These are phyloP conservation scores for Sebastes cheni DNA, from an alignment of 2,797 vertebrate genomes.

Conservation along the genomic window DNA sequence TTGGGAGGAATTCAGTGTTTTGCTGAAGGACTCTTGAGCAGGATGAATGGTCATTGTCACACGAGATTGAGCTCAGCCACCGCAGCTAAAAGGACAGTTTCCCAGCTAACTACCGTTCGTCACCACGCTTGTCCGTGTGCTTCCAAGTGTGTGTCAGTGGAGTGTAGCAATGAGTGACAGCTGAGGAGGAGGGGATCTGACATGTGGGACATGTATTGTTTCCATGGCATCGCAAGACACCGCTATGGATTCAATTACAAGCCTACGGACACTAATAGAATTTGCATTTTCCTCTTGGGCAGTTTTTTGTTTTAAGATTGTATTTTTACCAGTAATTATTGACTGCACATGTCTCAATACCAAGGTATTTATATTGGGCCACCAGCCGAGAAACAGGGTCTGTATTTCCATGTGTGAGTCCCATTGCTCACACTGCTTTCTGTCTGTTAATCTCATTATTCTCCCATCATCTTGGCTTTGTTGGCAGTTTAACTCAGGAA, in stretches of 20 bases:
- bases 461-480: slow-evolving; percentile 61
- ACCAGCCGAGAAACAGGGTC: slow-evolving; percentile 21
- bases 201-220: background rate
- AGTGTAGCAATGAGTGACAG: slow-evolving; percentile 29
- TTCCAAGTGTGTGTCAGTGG: slow-evolving; percentile 19
- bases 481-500: slow-evolving; percentile 60
- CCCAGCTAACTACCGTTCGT: slow-evolving; percentile 2
- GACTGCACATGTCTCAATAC: background rate
- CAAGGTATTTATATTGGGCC: background rate
- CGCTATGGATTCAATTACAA: background rate
- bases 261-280: background rate
- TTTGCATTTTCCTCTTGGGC: background rate
- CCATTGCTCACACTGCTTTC: slow-evolving; percentile 39
- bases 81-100: slow-evolving; percentile 24
- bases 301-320: no score
- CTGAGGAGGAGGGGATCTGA: background rate
- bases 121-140: background rate
- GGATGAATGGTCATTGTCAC: slow-evolving; percentile 52
- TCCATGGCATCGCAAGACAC: background rate
- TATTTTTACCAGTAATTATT: background rate
- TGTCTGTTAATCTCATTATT: slow-evolving; percentile 68
- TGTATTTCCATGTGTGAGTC: slow-evolving; percentile 49
- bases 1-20: slow-evolving; percentile 19
- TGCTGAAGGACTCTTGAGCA: slow-evolving; percentile 36
- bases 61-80: slow-evolving; percentile 18